phyloP scores from a whole-genome alignment of 1,140 invertebrate species.

The Aricia agestis region DNA sequence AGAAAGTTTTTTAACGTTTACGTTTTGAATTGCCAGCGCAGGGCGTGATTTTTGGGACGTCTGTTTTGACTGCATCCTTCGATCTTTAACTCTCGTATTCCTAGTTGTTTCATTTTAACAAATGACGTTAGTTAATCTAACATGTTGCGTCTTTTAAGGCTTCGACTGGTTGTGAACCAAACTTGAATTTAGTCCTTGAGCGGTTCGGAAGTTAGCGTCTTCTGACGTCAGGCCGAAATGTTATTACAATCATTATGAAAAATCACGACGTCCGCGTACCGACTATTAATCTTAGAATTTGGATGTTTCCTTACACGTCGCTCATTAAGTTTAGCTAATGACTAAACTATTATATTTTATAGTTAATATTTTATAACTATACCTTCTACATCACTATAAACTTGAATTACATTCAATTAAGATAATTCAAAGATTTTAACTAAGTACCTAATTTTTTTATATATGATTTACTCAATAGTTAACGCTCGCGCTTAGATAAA shows the following conservation, averaged over 20 bases:
- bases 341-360: background rate
- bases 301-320: constrained; percentile 37
- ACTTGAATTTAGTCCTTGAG: constrained; percentile 43
- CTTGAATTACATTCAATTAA: too few species aligned
- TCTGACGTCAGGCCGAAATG: constrained; percentile 57
- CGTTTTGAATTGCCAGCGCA: too few species aligned
- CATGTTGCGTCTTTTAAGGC: background rate
- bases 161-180: constrained; percentile 6
- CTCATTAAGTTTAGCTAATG: background rate
- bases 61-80: too few species aligned
- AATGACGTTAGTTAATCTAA: too few species aligned
- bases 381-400: too few species aligned
- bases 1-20: background rate
- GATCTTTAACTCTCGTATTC: too few species aligned
- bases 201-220: constrained; percentile 55
- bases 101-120: too few species aligned
- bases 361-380: background rate
- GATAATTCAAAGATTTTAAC: too few species aligned
- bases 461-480: background rate
- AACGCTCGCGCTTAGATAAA: too few species aligned
- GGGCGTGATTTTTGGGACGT: too few species aligned
- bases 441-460: background rate
- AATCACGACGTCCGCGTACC: constrained; percentile 62
- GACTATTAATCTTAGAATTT: constrained; percentile 50
- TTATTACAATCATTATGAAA: constrained; percentile 50